phyloP scores from a whole-genome alignment of 1,140 invertebrate species.

The Chironomus striatipennis region DNA sequence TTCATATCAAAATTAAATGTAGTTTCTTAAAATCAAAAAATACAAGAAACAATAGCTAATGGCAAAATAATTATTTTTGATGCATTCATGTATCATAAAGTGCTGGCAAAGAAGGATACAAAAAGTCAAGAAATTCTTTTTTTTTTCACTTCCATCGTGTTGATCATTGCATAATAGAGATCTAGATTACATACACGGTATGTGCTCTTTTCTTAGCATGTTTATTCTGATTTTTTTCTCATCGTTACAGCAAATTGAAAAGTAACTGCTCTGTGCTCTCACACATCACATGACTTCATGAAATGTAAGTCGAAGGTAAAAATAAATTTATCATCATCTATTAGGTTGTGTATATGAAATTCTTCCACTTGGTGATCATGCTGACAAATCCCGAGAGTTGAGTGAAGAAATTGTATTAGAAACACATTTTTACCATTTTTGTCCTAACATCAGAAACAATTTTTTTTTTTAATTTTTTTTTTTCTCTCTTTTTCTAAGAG shows the following conservation, averaged over 20 bases:
- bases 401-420: neutral
- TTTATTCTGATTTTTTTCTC: neutral
- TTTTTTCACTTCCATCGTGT: no score
- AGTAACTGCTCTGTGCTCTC: slow-evolving; percentile 11
- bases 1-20: no score
- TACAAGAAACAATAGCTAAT: no score
- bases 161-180: slow-evolving; percentile 8
- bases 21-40: no score
- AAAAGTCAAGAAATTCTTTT: neutral
- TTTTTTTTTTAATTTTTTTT: no score
- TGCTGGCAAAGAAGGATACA: no score
- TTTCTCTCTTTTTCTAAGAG: neutral
- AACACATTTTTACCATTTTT: neutral
- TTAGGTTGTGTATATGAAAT: no score
- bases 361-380: neutral
- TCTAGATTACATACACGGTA: slow-evolving; percentile 12
- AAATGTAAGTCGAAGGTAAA: no score
- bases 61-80: no score
- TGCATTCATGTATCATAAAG: no score
- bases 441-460: no score
- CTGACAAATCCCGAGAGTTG: slow-evolving; percentile 5
- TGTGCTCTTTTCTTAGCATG: slow-evolving; percentile 1
- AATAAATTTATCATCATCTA: no score
- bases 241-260: neutral
- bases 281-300: neutral